A percentile compares a stretch with the other conserved stretches of the same genome.
Conservation (phyloP, 2,113 vertebrate genomes). For the Ochotona curzoniae region DNA sequence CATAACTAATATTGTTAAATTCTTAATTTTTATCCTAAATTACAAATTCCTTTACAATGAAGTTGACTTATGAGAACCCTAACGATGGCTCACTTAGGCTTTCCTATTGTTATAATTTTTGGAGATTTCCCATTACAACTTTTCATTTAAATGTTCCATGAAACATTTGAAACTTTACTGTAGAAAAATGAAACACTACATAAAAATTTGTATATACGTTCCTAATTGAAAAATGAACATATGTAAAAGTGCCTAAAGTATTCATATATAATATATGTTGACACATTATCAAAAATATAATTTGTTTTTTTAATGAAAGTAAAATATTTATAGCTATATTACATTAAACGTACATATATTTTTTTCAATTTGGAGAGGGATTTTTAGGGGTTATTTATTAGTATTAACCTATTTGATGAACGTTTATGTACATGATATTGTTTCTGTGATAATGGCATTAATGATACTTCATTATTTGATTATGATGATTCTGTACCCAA, state of each 20-base stretch:
- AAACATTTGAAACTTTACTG: background rate
- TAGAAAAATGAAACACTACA: constrained; percentile 47
- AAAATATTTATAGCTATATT: background rate
- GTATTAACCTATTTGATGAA: constrained; percentile 57
- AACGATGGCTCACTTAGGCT: constrained; percentile 74
- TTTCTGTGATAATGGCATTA: constrained; percentile 42
- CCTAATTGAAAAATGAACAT: constrained; percentile 61
- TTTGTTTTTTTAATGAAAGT: constrained; percentile 40
- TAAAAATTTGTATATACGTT: constrained; percentile 39
- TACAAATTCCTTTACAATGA: constrained; percentile 76
- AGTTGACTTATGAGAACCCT: constrained; percentile 61
- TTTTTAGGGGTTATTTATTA: background rate
- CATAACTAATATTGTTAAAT: constrained; percentile 74
- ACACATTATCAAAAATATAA: background rate
- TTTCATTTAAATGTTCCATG: constrained; percentile 52
- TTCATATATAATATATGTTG: background rate
- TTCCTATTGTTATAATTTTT: constrained; percentile 71
- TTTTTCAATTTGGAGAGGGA: background rate
- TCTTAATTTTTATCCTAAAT: constrained; percentile 80
- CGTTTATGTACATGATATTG: constrained; percentile 50
- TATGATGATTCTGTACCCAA: constrained; percentile 68
- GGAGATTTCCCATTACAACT: constrained; percentile 18
- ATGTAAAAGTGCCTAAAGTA: constrained; percentile 61
- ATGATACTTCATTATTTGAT: constrained; percentile 68
- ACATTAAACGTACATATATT: background rate